Conservation (phyloP, 2,113 vertebrate species). For the Sphyrna mokarran region DNA sequence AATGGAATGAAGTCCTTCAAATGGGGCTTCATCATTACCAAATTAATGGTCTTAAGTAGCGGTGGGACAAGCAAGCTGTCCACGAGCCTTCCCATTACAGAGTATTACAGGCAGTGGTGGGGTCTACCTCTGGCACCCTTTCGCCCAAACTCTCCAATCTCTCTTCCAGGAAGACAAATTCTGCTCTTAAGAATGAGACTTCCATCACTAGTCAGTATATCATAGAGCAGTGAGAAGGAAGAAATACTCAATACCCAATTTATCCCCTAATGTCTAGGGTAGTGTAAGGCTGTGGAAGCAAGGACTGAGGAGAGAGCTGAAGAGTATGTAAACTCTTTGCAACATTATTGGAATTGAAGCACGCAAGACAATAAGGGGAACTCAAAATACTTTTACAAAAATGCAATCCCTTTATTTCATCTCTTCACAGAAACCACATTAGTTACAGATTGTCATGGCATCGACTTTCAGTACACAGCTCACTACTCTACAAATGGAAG, state of each 20-base stretch:
- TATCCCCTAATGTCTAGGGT: background rate
- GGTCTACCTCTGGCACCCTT: too few species aligned
- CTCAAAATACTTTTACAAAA: slow-evolving; percentile 32
- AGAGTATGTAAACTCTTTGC: background rate
- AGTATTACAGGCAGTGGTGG: too few species aligned
- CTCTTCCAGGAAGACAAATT: too few species aligned
- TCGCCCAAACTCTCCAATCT: too few species aligned
- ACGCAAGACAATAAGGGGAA: background rate
- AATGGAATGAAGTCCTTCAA: too few species aligned
- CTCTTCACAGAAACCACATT: slow-evolving; percentile 36
- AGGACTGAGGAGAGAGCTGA: background rate
- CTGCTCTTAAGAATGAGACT: background rate
- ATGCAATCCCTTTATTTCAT: slow-evolving; percentile 36
- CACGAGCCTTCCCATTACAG: too few species aligned
- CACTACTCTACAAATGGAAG: slow-evolving; percentile 37
- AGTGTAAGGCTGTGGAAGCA: background rate
- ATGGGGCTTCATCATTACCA: too few species aligned
- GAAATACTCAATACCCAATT: background rate
- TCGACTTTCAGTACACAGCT: slow-evolving; percentile 23
- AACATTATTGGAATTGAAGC: background rate
- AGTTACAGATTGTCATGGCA: slow-evolving; percentile 38
- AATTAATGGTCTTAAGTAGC: too few species aligned
- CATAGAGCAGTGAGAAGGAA: background rate
- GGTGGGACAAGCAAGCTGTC: too few species aligned
- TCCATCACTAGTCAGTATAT: background rate